Evolutionary conservation across 2,797 vertebrate genomes (phyloP), one percentile per base, ranked within the genome.

Genomic region (Lophura swinhoii): DNA sequence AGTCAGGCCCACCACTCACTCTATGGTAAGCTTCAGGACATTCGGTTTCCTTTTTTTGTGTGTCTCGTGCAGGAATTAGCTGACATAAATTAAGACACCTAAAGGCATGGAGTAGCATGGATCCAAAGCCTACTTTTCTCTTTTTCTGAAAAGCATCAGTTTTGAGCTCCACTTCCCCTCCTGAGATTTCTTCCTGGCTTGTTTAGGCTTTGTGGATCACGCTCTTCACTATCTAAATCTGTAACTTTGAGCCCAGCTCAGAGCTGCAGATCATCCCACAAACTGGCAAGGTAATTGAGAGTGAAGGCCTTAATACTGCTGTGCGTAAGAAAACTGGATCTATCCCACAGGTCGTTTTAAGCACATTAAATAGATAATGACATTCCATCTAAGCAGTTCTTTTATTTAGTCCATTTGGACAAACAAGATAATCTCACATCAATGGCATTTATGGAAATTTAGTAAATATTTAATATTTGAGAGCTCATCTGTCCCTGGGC

Each of bases 391-490:
- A 79, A 91, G 60, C n/a, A 46, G n/a, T 14, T 20, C 14, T 64
- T 89, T 77, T 71, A 79, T 77, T 80, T 86, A 84, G 73, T 29
- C 33, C 10, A 29, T 33, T 76, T 77, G 16, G 16, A 74, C 18
- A 24, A 94, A 62, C 48, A 77, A 90, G 28, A 78, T 60, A 77
- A 80, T 77, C 23, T 74, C 49, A 56, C 10, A 71, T n/a, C 23
- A 80, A 26, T 3, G 64, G 20, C 53, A 55, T 64, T 89, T 68
- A 58, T 2, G 1, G 56, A 53, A 33, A 43, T 56, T 79, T 64
- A 14, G 31, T 62, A 93, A 91, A 87, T 84, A 89, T 44, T 92
- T 56, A 64, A 11, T 81, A 66, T 90, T 88, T 86, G 33, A 87
- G 16, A 79, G 35, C 37, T 79, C 43, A 56, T 59, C 16, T 77